These are phyloP conservation scores for Amphilophus citrinellus DNA, from an alignment of 2,113 vertebrate species.

Conservation along the genomic window DNA sequence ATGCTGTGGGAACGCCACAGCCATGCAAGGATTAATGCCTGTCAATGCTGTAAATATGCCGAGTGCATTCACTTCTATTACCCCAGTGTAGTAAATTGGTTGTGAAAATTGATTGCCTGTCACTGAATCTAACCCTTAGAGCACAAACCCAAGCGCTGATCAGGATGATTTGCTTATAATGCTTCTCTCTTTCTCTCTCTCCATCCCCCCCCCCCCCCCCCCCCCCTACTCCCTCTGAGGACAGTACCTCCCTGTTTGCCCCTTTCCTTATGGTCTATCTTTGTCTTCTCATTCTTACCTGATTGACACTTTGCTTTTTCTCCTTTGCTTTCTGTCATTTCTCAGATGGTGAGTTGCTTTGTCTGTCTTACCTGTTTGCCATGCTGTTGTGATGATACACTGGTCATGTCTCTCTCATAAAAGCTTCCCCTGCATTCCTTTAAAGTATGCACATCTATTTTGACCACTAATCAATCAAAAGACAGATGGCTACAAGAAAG, in stretches of 20 bases:
- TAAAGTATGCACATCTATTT: conserved; percentile 31
- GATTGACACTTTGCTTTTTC: conserved; percentile 90
- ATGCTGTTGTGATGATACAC: conserved; percentile 65
- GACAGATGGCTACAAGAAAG: background rate
- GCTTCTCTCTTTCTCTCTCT: conserved; percentile 17
- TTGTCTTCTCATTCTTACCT: conserved; percentile 74
- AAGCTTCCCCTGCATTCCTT: conserved; percentile 64
- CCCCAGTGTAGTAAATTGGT: conserved; percentile 56
- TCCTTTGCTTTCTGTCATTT: conserved; percentile 76
- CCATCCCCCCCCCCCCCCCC: background rate
- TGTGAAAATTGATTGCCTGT: conserved; percentile 57
- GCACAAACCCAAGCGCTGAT: conserved; percentile 62
- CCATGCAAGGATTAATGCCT: conserved; percentile 27
- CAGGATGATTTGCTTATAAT: conserved; percentile 61
- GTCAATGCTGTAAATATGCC: conserved; percentile 52
- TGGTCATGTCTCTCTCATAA: conserved; percentile 81
- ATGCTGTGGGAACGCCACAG: conserved; percentile 17
- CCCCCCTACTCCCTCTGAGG: conserved; percentile 3
- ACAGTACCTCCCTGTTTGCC: conserved; percentile 28
- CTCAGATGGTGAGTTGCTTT: conserved; percentile 79
- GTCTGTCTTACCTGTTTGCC: conserved; percentile 49
- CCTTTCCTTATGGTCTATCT: conserved; percentile 62
- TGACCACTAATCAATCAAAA: conserved; percentile 35
- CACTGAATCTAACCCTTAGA: conserved; percentile 35
- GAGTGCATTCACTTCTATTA: conserved; percentile 40